phyloP scores from a whole-genome alignment of 2,113 vertebrate genomes.

The Halichoeres trimaculatus region DNA sequence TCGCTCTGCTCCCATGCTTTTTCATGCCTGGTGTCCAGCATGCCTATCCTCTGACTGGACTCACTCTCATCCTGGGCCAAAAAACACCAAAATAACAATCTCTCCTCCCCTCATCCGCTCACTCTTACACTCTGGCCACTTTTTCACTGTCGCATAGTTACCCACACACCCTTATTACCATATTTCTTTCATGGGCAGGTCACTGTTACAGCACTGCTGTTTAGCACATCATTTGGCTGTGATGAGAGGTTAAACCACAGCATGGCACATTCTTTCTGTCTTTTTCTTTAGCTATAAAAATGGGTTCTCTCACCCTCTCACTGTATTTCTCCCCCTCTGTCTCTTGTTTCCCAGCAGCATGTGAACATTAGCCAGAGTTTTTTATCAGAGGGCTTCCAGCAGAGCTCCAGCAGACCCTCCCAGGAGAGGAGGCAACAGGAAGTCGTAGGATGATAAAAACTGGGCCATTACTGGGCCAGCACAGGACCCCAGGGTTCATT shows the following conservation, averaged over 20 bases:
- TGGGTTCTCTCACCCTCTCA: conserved; percentile 3
- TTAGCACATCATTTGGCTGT: conserved; percentile 28
- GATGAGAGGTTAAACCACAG: conserved; percentile 8
- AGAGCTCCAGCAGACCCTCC: conserved; percentile 76
- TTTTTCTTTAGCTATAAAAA: conserved; percentile 40
- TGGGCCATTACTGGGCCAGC: conserved; percentile 78
- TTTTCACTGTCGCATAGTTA: conserved; percentile 52
- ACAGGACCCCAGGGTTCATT: conserved; percentile 81
- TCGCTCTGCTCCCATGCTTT: conserved; percentile 68
- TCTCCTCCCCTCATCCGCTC: conserved; percentile 58
- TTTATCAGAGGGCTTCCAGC: conserved; percentile 81
- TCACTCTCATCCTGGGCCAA: conserved; percentile 75
- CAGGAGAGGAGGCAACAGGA: conserved; percentile 82
- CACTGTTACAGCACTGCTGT: conserved; percentile 8
- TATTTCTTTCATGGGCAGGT: conserved; percentile 56
- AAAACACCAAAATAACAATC: conserved; percentile 74
- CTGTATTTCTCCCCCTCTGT: conserved; percentile 19
- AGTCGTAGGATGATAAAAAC: conserved; percentile 85
- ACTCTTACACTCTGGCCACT: conserved; percentile 55
- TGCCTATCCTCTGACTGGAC: conserved; percentile 80
- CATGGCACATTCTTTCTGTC: conserved; percentile 20
- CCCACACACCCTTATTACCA: conserved; percentile 31
- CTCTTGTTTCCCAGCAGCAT: conserved; percentile 79
- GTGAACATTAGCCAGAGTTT: conserved; percentile 79
- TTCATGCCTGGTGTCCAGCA: conserved; percentile 71